phyloP scores from a whole-genome alignment of 2,888 invertebrate genomes.

The Pyrrhosoma nymphula region DNA sequence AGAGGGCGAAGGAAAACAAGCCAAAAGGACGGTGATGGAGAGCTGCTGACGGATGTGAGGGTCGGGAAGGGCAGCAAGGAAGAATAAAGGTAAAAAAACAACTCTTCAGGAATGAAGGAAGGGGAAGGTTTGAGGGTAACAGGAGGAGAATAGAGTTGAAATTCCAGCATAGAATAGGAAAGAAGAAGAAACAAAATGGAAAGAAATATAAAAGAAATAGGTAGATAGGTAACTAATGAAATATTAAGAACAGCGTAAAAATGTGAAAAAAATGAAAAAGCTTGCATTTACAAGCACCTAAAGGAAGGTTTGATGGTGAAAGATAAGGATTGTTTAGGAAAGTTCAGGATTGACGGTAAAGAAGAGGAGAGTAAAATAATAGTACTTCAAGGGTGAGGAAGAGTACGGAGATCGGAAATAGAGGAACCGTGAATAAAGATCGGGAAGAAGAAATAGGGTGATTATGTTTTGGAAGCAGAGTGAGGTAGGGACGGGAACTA shows the following conservation, averaged over 20 bases:
- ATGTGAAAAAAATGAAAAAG: background rate
- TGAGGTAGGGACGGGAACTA: too few species aligned
- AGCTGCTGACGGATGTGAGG: background rate
- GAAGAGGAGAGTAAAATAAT: background rate
- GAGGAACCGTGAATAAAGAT: too few species aligned
- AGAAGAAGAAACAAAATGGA: background rate
- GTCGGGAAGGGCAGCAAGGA: background rate
- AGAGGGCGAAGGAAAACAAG: background rate
- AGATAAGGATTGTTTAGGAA: too few species aligned
- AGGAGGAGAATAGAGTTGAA: background rate
- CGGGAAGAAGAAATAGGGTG: too few species aligned
- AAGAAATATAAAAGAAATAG: background rate
- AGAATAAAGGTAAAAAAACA: background rate
- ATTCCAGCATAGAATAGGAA: background rate
- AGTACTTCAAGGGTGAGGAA: background rate
- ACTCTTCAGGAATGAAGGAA: too few species aligned
- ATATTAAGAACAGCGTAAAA: background rate
- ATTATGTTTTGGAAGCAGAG: too few species aligned
- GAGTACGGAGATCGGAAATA: background rate
- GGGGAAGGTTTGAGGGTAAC: background rate
- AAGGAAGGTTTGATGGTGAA: too few species aligned
- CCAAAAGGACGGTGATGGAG: background rate
- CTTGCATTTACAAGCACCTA: too few species aligned
- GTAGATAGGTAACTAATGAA: too few species aligned
- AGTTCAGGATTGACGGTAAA: too few species aligned